These are phyloP conservation scores for Tachina grossa DNA, from an alignment of 2,888 invertebrate species.

Conservation along the genomic window DNA sequence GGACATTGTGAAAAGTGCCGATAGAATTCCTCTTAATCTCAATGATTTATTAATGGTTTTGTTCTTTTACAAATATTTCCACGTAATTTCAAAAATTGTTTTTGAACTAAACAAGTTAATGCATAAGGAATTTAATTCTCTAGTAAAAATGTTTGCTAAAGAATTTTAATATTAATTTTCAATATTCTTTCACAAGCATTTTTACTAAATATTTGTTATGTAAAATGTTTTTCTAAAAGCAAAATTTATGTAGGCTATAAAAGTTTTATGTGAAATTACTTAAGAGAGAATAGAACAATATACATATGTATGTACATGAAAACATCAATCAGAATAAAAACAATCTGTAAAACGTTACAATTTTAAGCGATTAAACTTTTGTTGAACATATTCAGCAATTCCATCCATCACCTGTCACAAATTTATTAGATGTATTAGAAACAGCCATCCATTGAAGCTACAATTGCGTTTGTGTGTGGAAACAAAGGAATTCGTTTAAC, in stretches of 20 bases:
- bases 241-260: background rate
- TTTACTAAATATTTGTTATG: too few relatives aligned
- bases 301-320: background rate
- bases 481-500: constrained; percentile 40
- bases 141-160: too few relatives aligned
- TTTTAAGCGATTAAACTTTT: constrained; percentile 34
- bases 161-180: too few relatives aligned
- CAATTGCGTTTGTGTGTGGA: background rate
- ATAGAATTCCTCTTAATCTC: too few relatives aligned
- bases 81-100: too few relatives aligned
- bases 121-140: too few relatives aligned
- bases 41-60: too few relatives aligned
- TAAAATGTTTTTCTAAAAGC: too few relatives aligned
- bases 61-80: too few relatives aligned
- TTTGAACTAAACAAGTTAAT: too few relatives aligned
- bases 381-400: constrained; percentile 13
- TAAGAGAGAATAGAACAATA: background rate
- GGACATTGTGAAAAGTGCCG: too few relatives aligned
- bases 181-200: too few relatives aligned
- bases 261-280: background rate
- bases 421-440: constrained; percentile 2
- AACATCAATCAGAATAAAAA: background rate
- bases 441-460: background rate
- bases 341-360: background rate
- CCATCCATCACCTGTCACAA: constrained; percentile 32